A percentile compares a stretch with the other conserved stretches of the same genome.
Evolutionary conservation across 2,888 invertebrate species (phyloP).

Genomic region (Tachina grossa): DNA sequence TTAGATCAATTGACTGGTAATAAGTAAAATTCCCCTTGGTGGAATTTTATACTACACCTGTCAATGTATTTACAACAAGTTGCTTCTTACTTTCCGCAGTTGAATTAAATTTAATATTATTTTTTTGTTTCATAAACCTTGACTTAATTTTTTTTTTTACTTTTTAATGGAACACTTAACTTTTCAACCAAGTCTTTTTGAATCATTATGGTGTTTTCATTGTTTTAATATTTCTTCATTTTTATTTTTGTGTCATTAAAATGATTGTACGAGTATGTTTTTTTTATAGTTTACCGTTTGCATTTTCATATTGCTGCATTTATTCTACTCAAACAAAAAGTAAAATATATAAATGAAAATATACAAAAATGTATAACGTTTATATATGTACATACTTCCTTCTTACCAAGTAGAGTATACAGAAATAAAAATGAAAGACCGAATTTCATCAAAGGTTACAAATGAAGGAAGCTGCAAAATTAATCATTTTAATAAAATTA

Average conservation of each 20-base stretch:
- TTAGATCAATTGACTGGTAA: too few species aligned
- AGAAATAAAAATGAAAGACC: neutral
- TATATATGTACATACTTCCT: neutral
- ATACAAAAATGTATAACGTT: neutral
- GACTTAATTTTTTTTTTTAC: constrained; percentile 5
- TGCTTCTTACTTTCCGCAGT: neutral
- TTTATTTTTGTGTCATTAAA: constrained; percentile 30
- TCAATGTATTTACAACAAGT: neutral
- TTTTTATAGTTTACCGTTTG: constrained; percentile 9
- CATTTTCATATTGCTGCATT: constrained; percentile 1
- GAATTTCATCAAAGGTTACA: too few species aligned
- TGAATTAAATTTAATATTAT: neutral
- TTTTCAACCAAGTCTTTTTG: constrained; percentile 29
- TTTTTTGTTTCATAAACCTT: constrained; percentile 17
- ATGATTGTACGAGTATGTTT: constrained; percentile 11
- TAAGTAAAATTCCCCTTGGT: too few species aligned
- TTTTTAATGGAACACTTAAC: constrained; percentile 42
- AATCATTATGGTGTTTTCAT: constrained; percentile 21
- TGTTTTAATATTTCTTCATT: constrained; percentile 34
- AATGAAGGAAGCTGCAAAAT: too few species aligned
- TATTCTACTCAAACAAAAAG: neutral
- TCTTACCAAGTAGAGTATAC: neutral
- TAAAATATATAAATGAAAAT: constrained; percentile 13
- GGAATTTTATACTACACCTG: too few species aligned
- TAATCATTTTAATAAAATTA: too few species aligned